These are phyloP conservation scores for Petromus typicus DNA, from an alignment of 2,113 vertebrate genomes.

Conservation along the genomic window DNA sequence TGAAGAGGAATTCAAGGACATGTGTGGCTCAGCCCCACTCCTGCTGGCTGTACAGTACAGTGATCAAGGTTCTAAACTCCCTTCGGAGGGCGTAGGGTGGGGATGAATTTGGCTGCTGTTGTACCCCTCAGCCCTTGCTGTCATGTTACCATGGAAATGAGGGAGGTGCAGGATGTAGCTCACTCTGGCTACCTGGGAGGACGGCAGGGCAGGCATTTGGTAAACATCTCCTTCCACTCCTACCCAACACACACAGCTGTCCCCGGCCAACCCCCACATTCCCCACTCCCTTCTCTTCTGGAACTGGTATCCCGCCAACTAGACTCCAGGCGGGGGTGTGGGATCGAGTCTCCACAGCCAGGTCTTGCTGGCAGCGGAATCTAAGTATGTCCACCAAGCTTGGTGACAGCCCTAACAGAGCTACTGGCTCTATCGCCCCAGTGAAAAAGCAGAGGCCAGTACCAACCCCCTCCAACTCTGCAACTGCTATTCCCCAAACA, in stretches of 20 bases:
- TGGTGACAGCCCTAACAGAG: not conserved
- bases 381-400: not conserved
- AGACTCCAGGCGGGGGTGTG: constrained; percentile 58
- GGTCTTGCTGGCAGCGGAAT: constrained; percentile 34
- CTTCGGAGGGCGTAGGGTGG: not conserved
- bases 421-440: not conserved
- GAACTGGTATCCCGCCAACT: constrained; percentile 28
- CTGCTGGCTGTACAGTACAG: not conserved
- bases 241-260: constrained; percentile 44
- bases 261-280: constrained; percentile 57
- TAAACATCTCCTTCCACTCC: constrained; percentile 63
- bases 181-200: constrained; percentile 71
- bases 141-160: constrained; percentile 79
- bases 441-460: not conserved
- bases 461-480: not conserved
- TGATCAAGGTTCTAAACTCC: constrained; percentile 46
- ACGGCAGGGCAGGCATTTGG: constrained; percentile 53
- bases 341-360: constrained; percentile 12
- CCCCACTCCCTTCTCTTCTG: constrained; percentile 39
- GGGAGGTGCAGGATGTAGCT: constrained; percentile 75
- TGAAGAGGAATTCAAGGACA: constrained; percentile 57
- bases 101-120: constrained; percentile 67
- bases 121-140: constrained; percentile 50
- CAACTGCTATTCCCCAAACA: constrained; percentile 4
- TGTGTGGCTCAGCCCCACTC: constrained; percentile 55